Base-by-base conservation (phyloP, 2,888 invertebrate species). In the Ceramica pisi region DNA sequence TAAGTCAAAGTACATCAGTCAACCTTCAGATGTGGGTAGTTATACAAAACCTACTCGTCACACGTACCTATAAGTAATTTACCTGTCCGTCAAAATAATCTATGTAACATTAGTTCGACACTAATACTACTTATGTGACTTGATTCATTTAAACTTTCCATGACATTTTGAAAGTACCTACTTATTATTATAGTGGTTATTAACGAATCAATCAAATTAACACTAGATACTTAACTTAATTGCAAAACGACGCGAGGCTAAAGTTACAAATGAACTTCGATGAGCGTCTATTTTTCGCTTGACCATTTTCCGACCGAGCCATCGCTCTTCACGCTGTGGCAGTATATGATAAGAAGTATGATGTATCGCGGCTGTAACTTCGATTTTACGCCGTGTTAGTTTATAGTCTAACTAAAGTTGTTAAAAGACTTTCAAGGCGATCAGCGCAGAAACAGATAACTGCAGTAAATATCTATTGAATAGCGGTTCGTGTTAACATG, bases 401-500 rank as follows among this genome's bases (percentile, higher is more conserved):
- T 76, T 56, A 76, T 74, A 50, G 31, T 69, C 75, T 80, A 31
- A 59, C 53, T 67, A 12, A 64, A 23, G 55, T 48, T 60, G 48
- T 51, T 69, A 84, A 82, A 82, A 84, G 76, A 79, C 78, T 78
- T 63, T 82, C 83, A 87, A 86, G 86, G 82, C 67, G 60, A 78
- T 62, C 62, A 21, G 51, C 26, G 23, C 69, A 75, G 21, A n/a
- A 50, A 62, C 63, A 63, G 57, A 51, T 41, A 26, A 35, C 60
- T 35, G n/a, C 21, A 65, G 60, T 72, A 67, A 53, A 75, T 53
- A 63, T n/a, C 19, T 26, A 71, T 71, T 63, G 50, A 61, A 56
- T 46, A 1, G 19, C 10, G 10, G 14, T 46, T 67, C 55, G 38
- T 57, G 50, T 59, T 68, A 50, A 59, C 19, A 26, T 61, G 14